A percentile compares a stretch with the other conserved stretches of the same genome.
phyloP scores from a whole-genome alignment of 1,140 invertebrate species.

The Heliconius hermathena region DNA sequence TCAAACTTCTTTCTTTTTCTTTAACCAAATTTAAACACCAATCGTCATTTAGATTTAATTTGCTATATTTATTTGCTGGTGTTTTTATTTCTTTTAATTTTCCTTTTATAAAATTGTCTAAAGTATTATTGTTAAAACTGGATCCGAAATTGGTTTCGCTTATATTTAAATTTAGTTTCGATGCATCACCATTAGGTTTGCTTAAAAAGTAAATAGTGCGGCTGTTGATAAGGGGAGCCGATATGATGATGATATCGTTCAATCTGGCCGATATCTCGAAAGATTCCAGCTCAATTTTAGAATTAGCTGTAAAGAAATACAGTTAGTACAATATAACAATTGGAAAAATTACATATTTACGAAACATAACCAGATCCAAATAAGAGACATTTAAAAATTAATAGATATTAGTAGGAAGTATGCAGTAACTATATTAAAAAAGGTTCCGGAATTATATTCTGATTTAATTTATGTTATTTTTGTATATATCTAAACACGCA shows the following conservation, averaged over 20 bases:
- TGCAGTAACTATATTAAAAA: too few species aligned
- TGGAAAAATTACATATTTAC: too few species aligned
- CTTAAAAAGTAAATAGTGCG: slow-evolving; percentile 50
- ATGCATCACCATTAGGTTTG: slow-evolving; percentile 54
- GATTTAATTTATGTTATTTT: too few species aligned
- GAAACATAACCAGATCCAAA: too few species aligned
- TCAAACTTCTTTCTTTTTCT: slow-evolving; percentile 35
- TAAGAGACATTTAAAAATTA: too few species aligned
- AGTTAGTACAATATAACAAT: not conserved
- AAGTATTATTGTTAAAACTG: slow-evolving; percentile 32
- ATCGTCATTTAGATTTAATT: slow-evolving; percentile 42
- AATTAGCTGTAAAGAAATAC: slow-evolving; percentile 44
- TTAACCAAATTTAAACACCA: slow-evolving; percentile 27
- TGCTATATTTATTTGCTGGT: slow-evolving; percentile 33
- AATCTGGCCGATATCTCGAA: slow-evolving; percentile 44
- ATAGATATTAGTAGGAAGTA: too few species aligned
- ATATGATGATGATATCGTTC: slow-evolving; percentile 56
- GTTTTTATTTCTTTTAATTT: slow-evolving; percentile 32
- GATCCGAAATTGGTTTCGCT: slow-evolving; percentile 24
- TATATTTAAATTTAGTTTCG: slow-evolving; percentile 46
- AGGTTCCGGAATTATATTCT: too few species aligned
- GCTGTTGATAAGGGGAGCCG: slow-evolving; percentile 51
- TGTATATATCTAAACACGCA: too few species aligned
- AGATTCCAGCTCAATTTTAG: slow-evolving; percentile 52
- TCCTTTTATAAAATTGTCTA: slow-evolving; percentile 36